Evolutionary conservation across 2,113 vertebrate species (phyloP), one percentile per base, ranked within the genome.

Genomic region (Leptobrachium leishanense): DNA sequence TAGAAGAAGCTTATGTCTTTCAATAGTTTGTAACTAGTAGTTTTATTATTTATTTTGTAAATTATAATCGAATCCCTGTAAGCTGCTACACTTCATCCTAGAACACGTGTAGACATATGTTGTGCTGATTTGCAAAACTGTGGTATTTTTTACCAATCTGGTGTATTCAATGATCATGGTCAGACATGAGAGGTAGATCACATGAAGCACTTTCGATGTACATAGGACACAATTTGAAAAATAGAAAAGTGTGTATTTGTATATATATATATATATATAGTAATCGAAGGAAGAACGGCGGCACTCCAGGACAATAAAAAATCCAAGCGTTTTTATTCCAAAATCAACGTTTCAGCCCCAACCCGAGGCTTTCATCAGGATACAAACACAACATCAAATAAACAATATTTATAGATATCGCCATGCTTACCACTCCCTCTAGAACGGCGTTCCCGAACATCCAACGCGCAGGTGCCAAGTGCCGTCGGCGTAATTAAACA

Each of bases 31-130:
- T 31, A 31, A 31, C 20, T 31, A 31, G 90, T 92, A 91, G 87
- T 86, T 95, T 95, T 15, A 2, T n/a, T 94, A 94, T 95, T 95
- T 97, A 96, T 97, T 95, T 96, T 31, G 91, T 94, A 93, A 91
- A 95, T 94, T 95, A 93, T 88, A 91, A 91, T 86, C 85, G 84
- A 87, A 88, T 83, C 88, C 89, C 90, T 93, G 89, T 86, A 90
- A 91, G 90, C 92, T 93, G 90, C 93, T 94, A 68, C 54, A 67
- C 90, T 89, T 91, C n/a, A 9, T 87, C 89, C 86, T 80, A 87
- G 91, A 90, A 90, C 88, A 92, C 90, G 89, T 57, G 85, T 92
- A 88, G 85, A 89, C 89, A 83, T 88, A 88, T 20, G 89, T 89
- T 89, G 79, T 84, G 91, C 91, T 89, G 87, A 88, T 89, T 31